Conservation (phyloP, 1,140 invertebrate species). For the Heliconius nattereri region DNA sequence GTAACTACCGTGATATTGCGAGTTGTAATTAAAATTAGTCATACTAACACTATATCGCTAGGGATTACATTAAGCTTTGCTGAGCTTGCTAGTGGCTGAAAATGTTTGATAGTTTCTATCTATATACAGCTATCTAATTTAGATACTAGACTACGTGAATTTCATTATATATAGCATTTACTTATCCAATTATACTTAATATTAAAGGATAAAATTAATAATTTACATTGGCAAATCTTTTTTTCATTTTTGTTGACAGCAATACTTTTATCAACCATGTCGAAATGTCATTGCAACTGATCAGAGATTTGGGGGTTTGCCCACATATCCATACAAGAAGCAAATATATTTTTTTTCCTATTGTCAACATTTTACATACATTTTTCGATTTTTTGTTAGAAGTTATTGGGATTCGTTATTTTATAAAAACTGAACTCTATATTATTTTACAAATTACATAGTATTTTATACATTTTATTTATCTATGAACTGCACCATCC, state of each 20-base stretch:
- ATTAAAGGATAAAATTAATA: neutral
- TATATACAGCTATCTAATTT: neutral
- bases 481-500: no score
- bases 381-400: no score
- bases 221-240: neutral
- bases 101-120: neutral
- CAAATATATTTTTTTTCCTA: no score
- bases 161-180: neutral
- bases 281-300: neutral
- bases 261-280: neutral
- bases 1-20: neutral
- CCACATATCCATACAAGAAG: no score
- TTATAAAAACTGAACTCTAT: no score
- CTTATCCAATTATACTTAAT: neutral
- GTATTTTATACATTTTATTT: no score
- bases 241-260: neutral
- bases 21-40: constrained; percentile 8
- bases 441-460: no score
- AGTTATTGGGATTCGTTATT: no score
- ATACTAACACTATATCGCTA: neutral
- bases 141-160: neutral
- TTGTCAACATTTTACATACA: no score
- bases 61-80: neutral
- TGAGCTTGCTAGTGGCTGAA: neutral
- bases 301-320: neutral